phyloP scores from a whole-genome alignment of 2,888 invertebrate genomes.

The Scaptomyza reducta region DNA sequence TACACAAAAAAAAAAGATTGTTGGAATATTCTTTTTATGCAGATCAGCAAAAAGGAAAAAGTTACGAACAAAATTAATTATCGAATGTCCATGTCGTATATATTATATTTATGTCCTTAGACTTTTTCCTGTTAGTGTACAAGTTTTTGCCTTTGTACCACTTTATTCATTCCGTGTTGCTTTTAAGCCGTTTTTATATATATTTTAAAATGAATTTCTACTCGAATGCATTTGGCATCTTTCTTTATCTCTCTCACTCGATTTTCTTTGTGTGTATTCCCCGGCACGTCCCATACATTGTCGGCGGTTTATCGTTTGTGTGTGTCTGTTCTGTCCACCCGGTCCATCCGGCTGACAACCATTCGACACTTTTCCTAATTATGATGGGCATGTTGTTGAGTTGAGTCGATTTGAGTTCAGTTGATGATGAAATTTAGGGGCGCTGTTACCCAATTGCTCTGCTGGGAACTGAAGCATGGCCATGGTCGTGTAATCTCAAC shows the following conservation, averaged over 20 bases:
- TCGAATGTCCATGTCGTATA: no score
- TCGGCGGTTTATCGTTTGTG: conserved; percentile 37
- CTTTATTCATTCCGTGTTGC: no score
- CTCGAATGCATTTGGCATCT: conserved; percentile 24
- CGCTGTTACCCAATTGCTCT: conserved; percentile 3
- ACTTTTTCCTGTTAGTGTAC: no score
- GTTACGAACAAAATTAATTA: no score
- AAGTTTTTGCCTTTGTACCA: no score
- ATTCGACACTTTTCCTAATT: conserved; percentile 78
- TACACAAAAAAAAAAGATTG: no score
- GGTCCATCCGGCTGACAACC: conserved; percentile 58
- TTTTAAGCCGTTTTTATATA: not conserved
- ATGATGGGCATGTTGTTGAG: conserved; percentile 76
- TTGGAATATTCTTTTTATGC: no score
- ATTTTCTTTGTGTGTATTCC: conserved; percentile 27
- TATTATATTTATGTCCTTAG: no score
- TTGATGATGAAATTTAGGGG: conserved; percentile 62
- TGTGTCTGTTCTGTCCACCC: conserved; percentile 2
- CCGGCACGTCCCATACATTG: conserved; percentile 21
- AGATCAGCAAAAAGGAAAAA: no score
- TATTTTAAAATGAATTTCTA: conserved; percentile 18
- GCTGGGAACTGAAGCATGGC: conserved; percentile 12
- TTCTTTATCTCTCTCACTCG: not conserved
- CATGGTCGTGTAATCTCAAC: conserved; percentile 53
- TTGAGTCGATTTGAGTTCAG: conserved; percentile 54